Evolutionary conservation across 2,888 invertebrate species (phyloP).

Genomic region (Pammene aurita): DNA sequence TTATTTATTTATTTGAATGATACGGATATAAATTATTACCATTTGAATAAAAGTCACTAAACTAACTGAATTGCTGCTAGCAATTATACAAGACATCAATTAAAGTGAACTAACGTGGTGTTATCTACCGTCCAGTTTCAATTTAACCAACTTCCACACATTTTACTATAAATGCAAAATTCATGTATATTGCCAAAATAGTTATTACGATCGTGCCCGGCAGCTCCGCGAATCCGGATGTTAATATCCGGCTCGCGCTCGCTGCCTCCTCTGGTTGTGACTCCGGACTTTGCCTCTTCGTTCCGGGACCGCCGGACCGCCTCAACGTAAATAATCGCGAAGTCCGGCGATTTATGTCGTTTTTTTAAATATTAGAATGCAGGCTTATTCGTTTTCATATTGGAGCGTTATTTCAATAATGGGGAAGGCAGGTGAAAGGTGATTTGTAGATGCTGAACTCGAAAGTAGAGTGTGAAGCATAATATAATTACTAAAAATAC

Average conservation of each 20-base stretch:
- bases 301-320: constrained; percentile 14
- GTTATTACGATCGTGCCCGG: constrained; percentile 30
- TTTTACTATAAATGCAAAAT: constrained; percentile 17
- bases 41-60: neutral
- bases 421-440: neutral
- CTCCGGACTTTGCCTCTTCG: constrained; percentile 29
- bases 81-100: no score
- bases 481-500: no score
- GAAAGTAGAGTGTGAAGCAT: no score
- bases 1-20: no score
- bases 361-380: constrained; percentile 26
- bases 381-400: neutral
- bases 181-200: constrained; percentile 32
- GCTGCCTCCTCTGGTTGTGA: constrained; percentile 27
- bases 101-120: neutral
- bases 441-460: no score
- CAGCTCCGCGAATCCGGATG: constrained; percentile 29
- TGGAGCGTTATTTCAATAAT: neutral
- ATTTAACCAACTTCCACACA: constrained; percentile 8
- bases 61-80: no score
- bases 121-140: neutral
- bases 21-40: no score
- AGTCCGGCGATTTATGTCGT: constrained; percentile 20
- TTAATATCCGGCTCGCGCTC: constrained; percentile 42
- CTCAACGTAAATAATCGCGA: constrained; percentile 27